Evolutionary conservation across 1,140 invertebrate species (phyloP).

Genomic region (Drosophila kurseongensis): DNA sequence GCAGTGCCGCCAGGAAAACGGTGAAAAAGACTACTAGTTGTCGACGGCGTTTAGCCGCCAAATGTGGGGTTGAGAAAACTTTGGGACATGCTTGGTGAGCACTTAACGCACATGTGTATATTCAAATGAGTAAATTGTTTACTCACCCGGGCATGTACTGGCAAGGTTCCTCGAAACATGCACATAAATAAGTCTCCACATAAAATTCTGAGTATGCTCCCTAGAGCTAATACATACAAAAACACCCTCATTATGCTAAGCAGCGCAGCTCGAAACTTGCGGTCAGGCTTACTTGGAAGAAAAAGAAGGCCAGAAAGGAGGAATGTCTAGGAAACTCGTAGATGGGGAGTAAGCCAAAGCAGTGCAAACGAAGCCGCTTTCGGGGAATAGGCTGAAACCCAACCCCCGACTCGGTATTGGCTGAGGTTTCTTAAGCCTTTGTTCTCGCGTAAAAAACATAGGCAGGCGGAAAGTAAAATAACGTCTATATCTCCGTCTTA

Average conservation of each 20-base stretch:
- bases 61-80: constrained; percentile 1
- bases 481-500: no score
- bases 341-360: neutral
- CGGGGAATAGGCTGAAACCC: neutral
- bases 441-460: constrained; percentile 17
- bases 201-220: constrained; percentile 20
- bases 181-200: constrained; percentile 14
- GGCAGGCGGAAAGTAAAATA: neutral
- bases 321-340: constrained; percentile 30
- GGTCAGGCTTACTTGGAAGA: constrained; percentile 38
- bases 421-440: constrained; percentile 6
- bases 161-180: neutral
- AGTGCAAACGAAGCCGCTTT: neutral
- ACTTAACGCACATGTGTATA: neutral
- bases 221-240: constrained; percentile 29
- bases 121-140: neutral
- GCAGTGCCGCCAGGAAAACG: neutral
- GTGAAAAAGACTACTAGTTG: neutral
- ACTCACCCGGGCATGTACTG: constrained; percentile 19
- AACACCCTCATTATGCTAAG: constrained; percentile 77
- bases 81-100: neutral
- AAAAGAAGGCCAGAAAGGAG: constrained; percentile 35
- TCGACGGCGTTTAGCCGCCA: constrained; percentile 2
- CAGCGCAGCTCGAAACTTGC: constrained; percentile 41
- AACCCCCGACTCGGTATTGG: constrained; percentile 19